These are phyloP conservation scores for Craniophora ligustri DNA, from an alignment of 2,888 invertebrate genomes.

Conservation along the genomic window DNA sequence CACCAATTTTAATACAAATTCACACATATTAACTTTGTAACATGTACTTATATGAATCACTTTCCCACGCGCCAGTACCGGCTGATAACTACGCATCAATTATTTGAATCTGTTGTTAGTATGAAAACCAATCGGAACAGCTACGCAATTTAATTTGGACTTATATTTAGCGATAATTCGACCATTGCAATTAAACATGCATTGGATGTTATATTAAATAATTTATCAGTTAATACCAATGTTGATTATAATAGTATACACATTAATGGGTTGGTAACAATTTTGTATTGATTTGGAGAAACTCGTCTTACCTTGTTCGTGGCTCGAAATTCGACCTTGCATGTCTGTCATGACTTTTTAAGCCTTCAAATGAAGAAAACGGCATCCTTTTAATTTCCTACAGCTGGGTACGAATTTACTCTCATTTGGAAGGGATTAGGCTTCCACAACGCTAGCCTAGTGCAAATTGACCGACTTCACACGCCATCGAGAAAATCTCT, in stretches of 20 bases:
- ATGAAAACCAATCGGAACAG: conserved; percentile 59
- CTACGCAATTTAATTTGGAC: conserved; percentile 52
- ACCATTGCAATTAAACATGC: conserved; percentile 41
- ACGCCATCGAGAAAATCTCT: no score
- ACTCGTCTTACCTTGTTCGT: no score
- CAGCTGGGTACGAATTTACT: no score
- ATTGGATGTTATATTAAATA: conserved; percentile 35
- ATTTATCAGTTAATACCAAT: conserved; percentile 32
- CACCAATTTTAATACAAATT: neutral
- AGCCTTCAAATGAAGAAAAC: no score
- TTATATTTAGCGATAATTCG: conserved; percentile 52
- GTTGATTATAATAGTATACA: conserved; percentile 16
- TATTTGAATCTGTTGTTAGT: conserved; percentile 62
- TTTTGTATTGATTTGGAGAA: neutral
- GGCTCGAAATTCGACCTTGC: no score
- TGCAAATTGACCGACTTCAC: no score
- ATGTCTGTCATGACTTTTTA: no score
- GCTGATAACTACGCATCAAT: conserved; percentile 61
- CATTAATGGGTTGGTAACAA: conserved; percentile 1
- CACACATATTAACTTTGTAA: conserved; percentile 15
- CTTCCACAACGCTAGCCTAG: no score
- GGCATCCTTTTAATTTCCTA: no score
- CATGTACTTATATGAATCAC: conserved; percentile 8
- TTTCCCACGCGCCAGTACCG: conserved; percentile 31
- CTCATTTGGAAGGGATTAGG: no score